Percentiles rank a stretch among this genome's conserved stretches.
These are phyloP conservation scores for Plotosus lineatus DNA, from an alignment of 2,113 vertebrate genomes.

Conservation along the genomic window DNA sequence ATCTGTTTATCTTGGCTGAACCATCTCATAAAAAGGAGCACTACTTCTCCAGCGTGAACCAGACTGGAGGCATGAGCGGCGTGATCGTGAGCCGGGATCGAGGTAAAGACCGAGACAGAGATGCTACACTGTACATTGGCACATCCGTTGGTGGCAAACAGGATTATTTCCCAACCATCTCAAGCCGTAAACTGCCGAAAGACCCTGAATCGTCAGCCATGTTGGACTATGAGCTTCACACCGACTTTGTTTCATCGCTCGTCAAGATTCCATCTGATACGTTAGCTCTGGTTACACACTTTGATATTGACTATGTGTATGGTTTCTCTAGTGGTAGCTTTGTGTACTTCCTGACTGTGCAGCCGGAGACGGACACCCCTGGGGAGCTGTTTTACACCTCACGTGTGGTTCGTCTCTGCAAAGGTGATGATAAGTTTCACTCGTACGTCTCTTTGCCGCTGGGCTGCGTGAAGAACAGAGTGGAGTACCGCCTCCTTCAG, in stretches of 20 bases:
- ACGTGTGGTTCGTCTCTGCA: constrained; percentile 92
- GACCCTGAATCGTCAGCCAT: constrained; percentile 92
- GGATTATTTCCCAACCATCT: constrained; percentile 96
- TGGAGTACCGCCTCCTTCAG: constrained; percentile 92
- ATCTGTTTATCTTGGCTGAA: constrained; percentile 92
- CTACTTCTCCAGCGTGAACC: constrained; percentile 92
- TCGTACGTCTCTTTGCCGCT: constrained; percentile 94
- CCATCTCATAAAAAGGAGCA: constrained; percentile 96
- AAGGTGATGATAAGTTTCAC: constrained; percentile 95
- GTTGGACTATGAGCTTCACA: constrained; percentile 95
- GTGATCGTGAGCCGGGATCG: constrained; percentile 88
- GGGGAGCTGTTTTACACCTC: constrained; percentile 93
- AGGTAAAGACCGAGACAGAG: constrained; percentile 57
- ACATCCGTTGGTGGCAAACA: constrained; percentile 92
- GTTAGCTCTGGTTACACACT: constrained; percentile 86
- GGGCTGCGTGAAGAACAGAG: constrained; percentile 81
- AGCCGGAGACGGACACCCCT: constrained; percentile 86
- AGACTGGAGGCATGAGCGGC: constrained; percentile 88
- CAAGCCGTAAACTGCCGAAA: constrained; percentile 89
- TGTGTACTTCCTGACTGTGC: constrained; percentile 92
- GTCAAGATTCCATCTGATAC: constrained; percentile 97
- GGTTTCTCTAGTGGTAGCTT: constrained; percentile 89
- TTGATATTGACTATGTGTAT: constrained; percentile 94
- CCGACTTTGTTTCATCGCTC: constrained; percentile 94
- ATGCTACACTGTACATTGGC: constrained; percentile 91